Conservation (phyloP, 64 coral and sea anemone species). For the Montipora sp. region DNA sequence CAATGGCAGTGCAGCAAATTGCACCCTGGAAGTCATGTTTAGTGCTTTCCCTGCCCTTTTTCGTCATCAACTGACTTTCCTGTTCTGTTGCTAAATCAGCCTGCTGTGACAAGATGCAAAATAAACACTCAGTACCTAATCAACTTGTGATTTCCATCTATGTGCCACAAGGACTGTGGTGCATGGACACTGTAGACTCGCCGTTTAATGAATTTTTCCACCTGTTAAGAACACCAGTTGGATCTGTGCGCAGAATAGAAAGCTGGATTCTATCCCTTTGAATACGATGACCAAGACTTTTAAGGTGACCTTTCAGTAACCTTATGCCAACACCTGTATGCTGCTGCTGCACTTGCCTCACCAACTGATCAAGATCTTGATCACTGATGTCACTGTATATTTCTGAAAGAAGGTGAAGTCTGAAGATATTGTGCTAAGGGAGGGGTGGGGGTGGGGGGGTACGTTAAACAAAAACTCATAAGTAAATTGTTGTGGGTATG, state of each 20-base stretch:
- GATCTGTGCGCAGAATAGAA: slow-evolving; percentile 11
- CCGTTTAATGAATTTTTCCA: not conserved
- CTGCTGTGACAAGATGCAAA: not conserved
- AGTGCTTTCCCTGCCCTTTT: not conserved
- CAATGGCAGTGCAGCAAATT: too few relatives aligned
- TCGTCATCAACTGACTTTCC: not conserved
- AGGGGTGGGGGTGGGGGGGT: not conserved
- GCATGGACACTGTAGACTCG: not conserved
- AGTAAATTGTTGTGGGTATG: not conserved
- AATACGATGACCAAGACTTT: slow-evolving; percentile 7
- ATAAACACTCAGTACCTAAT: not conserved
- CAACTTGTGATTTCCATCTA: slow-evolving; percentile 1
- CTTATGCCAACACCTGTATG: slow-evolving; percentile 50
- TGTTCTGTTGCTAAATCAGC: slow-evolving; percentile 2
- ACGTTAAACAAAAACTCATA: slow-evolving; percentile 6
- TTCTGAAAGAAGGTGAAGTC: not conserved
- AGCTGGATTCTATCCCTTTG: not conserved
- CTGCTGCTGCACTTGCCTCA: not conserved
- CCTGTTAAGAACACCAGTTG: not conserved
- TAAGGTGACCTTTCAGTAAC: slow-evolving; percentile 46
- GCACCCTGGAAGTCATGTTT: not conserved
- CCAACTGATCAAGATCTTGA: too few relatives aligned
- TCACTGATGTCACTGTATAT: slow-evolving; percentile 3
- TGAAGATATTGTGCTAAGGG: not conserved
- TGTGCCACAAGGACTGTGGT: slow-evolving; percentile 32